These are phyloP conservation scores for Pentalonia nigronervosa DNA, from an alignment of 1,140 invertebrate species.

Conservation along the genomic window DNA sequence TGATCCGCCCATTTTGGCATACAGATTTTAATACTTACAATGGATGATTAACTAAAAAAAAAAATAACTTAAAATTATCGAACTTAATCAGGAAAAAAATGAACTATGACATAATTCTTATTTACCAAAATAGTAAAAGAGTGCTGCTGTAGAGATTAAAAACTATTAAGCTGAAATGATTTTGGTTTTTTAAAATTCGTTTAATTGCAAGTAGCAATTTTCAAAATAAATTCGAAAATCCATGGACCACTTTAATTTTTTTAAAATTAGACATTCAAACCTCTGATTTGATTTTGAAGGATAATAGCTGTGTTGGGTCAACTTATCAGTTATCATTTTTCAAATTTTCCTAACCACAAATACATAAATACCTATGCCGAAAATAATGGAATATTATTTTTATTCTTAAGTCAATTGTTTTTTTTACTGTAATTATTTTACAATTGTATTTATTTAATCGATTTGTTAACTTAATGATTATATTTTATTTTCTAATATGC, in stretches of 20 bases:
- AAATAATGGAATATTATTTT: not conserved
- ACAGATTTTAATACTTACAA: not conserved
- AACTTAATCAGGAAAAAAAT: not conserved
- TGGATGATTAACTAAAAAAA: not conserved
- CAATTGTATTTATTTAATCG: too few relatives aligned
- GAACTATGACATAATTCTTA: too few relatives aligned
- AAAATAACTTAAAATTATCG: not conserved
- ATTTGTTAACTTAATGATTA: too few relatives aligned
- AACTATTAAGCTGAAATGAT: not conserved
- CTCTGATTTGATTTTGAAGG: slow-evolving; percentile 5
- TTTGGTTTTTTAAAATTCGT: not conserved
- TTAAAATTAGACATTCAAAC: slow-evolving; percentile 13
- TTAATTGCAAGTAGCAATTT: not conserved
- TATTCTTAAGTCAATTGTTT: not conserved
- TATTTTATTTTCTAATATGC: too few relatives aligned
- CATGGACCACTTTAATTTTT: not conserved
- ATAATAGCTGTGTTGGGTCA: slow-evolving; percentile 15
- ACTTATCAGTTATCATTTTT: slow-evolving; percentile 9
- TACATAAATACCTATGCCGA: not conserved
- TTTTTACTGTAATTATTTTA: not conserved
- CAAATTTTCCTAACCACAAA: not conserved
- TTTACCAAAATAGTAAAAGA: not conserved
- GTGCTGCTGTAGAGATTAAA: not conserved
- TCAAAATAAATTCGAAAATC: not conserved
- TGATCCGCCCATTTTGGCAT: slow-evolving; percentile 43